Evolutionary conservation across 2,888 invertebrate genomes (phyloP).

Genomic region (Chrysodeixis includens): DNA sequence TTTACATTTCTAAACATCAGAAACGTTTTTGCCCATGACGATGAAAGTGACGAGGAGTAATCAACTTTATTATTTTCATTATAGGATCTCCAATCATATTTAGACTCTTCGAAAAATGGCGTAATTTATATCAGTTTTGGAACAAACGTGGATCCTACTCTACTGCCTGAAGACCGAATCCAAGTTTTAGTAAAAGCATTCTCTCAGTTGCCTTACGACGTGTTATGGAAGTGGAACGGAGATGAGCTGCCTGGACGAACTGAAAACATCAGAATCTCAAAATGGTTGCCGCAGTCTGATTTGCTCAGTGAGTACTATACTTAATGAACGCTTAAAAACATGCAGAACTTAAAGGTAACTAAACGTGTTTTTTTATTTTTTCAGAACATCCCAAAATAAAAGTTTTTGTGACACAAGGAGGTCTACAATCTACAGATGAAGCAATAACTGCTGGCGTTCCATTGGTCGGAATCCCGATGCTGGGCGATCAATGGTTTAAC

Average conservation of each 20-base stretch:
- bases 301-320: slow-evolving; percentile 68
- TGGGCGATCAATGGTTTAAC: slow-evolving; percentile 79
- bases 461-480: slow-evolving; percentile 76
- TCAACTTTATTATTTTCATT: slow-evolving; percentile 14
- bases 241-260: slow-evolving; percentile 60
- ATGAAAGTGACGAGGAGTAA: background rate
- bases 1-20: no score
- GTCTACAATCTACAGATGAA: slow-evolving; percentile 82
- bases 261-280: slow-evolving; percentile 66
- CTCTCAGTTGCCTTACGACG: slow-evolving; percentile 71
- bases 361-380: slow-evolving; percentile 51
- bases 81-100: slow-evolving; percentile 68
- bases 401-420: slow-evolving; percentile 79
- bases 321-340: no score
- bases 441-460: slow-evolving; percentile 76
- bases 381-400: slow-evolving; percentile 81
- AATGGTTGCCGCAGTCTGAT: slow-evolving; percentile 80
- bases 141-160: slow-evolving; percentile 61
- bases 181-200: slow-evolving; percentile 69
- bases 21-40: no score
- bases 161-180: slow-evolving; percentile 65
- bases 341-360: no score
- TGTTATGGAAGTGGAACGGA: slow-evolving; percentile 79
- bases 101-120: slow-evolving; percentile 60
- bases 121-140: slow-evolving; percentile 66